A percentile compares a stretch with the other conserved stretches of the same genome.
These are phyloP conservation scores for Chaetodon auriga DNA, from an alignment of 2,113 vertebrate genomes.

Conservation along the genomic window DNA sequence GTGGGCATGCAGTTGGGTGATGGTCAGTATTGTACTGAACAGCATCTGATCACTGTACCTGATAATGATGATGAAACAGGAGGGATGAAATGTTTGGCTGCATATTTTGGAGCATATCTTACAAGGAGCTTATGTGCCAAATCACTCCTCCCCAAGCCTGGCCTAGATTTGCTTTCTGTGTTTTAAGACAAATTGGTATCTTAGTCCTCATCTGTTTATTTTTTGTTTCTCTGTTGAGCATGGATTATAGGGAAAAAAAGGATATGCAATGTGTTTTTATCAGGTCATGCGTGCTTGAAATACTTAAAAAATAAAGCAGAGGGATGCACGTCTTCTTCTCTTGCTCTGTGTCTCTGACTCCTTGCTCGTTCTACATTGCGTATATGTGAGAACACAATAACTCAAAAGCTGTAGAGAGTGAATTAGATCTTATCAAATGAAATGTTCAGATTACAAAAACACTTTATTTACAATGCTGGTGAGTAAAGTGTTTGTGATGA, in stretches of 20 bases:
- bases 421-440: constrained; percentile 34
- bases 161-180: constrained; percentile 68
- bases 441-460: constrained; percentile 32
- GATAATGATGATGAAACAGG: constrained; percentile 70
- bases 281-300: constrained; percentile 20
- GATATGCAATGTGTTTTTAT: constrained; percentile 39
- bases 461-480: constrained; percentile 26
- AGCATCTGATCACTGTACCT: constrained; percentile 68
- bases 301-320: not conserved
- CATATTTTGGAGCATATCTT: constrained; percentile 72
- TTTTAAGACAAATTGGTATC: constrained; percentile 55
- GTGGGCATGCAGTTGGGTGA: constrained; percentile 4
- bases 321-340: not conserved
- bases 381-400: not conserved
- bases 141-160: constrained; percentile 67
- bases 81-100: constrained; percentile 69
- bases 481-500: constrained; percentile 17
- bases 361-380: not conserved
- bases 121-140: constrained; percentile 76
- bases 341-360: constrained; percentile 4
- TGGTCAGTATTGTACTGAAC: constrained; percentile 11
- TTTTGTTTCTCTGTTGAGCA: constrained; percentile 25
- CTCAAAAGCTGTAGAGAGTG: not conserved
- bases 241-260: constrained; percentile 51
- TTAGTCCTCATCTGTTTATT: constrained; percentile 48